Conservation (phyloP, 2,888 invertebrate species). For the Clusia tigrina region DNA sequence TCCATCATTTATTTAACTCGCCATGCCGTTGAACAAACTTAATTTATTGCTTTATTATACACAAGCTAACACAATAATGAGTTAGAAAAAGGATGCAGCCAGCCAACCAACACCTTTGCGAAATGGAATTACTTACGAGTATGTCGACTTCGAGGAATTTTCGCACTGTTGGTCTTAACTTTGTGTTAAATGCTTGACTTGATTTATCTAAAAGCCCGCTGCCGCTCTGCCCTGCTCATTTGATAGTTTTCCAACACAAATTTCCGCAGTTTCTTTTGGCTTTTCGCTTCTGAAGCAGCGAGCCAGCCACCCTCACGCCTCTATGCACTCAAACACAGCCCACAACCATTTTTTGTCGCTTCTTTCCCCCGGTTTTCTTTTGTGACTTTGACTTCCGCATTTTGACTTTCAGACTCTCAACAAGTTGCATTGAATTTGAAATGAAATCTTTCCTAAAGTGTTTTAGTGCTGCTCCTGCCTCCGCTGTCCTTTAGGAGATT, state of each 20-base stretch:
- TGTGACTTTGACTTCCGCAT: constrained; percentile 43
- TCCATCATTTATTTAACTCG: background rate
- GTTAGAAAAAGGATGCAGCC: background rate
- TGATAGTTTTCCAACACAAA: background rate
- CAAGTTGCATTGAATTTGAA: constrained; percentile 44
- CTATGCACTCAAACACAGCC: constrained; percentile 6
- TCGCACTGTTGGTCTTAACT: background rate
- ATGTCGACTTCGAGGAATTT: background rate
- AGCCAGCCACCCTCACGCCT: background rate
- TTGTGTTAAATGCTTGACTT: constrained; percentile 12
- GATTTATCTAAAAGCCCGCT: constrained; percentile 16
- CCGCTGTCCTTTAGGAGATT: constrained; percentile 10
- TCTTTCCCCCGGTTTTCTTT: constrained; percentile 4
- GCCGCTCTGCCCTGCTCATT: background rate
- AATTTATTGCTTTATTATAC: constrained; percentile 32
- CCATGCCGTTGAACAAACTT: background rate
- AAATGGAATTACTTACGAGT: background rate
- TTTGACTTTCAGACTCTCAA: constrained; percentile 42
- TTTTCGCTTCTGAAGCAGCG: background rate
- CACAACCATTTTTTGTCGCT: background rate
- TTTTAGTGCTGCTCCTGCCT: background rate
- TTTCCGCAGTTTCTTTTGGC: constrained; percentile 4
- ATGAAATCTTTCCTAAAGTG: constrained; percentile 8
- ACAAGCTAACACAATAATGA: background rate
- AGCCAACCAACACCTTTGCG: background rate